Percentiles rank a stretch among this genome's conserved stretches.
Conservation (phyloP, 2,113 vertebrate genomes). For the Psephotus haematonotus region DNA sequence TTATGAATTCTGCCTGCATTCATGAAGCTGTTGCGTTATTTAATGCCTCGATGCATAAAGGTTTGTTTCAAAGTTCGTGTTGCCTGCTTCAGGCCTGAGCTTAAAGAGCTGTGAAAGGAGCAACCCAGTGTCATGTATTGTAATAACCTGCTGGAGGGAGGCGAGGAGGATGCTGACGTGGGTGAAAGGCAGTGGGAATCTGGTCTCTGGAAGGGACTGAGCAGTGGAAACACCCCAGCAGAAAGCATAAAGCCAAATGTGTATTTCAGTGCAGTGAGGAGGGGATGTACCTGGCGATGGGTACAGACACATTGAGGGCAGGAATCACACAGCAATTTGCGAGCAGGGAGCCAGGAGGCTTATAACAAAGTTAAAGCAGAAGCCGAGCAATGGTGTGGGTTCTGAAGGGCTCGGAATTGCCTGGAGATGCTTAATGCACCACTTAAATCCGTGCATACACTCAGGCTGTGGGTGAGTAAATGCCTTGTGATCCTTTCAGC, state of each 20-base stretch:
- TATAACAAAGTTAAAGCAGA: background rate
- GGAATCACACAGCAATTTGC: background rate
- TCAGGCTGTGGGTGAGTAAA: background rate
- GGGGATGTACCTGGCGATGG: fast-evolving
- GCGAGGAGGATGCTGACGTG: background rate
- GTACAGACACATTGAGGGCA: fast-evolving
- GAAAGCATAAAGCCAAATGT: background rate
- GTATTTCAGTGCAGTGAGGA: background rate
- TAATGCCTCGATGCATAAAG: background rate
- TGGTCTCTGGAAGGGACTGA: background rate
- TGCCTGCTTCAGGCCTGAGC: slow-evolving; percentile 1
- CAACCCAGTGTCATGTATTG: background rate
- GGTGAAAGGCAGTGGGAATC: background rate
- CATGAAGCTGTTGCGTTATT: slow-evolving; percentile 11
- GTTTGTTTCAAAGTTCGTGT: background rate
- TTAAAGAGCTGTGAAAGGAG: background rate
- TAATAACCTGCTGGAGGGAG: background rate
- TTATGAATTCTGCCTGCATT: slow-evolving; percentile 9
- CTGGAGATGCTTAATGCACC: background rate
- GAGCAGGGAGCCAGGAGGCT: background rate
- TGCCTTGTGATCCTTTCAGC: background rate
- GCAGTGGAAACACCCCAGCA: background rate
- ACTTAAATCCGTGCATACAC: background rate
- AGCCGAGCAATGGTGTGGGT: background rate
- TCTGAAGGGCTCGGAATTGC: background rate